Evolutionary conservation across 2,888 invertebrate species (phyloP), one percentile per base, ranked within the genome.

Genomic region (Trisateles emortualis): DNA sequence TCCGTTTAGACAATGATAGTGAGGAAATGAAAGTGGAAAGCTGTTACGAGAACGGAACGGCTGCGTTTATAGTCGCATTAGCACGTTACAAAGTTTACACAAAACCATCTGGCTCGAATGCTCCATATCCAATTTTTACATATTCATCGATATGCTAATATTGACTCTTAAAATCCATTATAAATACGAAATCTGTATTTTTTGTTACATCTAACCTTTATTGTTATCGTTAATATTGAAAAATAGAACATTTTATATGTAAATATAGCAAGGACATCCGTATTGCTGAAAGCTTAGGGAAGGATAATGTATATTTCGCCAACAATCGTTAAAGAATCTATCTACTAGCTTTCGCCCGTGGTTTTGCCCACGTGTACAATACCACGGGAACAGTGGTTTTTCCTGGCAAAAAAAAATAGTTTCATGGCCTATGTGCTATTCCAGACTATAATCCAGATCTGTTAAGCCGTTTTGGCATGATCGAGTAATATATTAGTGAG

Each of bases 1-100:
- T 86, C 81, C 73, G 72, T 80, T 82, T 87, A 90, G 86, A 91
- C 91, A 91, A 92, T 91, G 88, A 87, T 85, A 81, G 79, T 82
- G 84, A 86, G 87, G 86, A 87, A 91, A 88, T 79, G 90, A 91
- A 91, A 92, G 90, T 88, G 84, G 86, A 89, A 88, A 88, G 87
- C 79, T 79, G 78, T 89, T 89, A 86, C 88, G 90, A 84, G 81
- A 81, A 82, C 86, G 81, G 79, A 85, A 81, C 80, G 76, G 50
- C 44, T 68, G 75, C 69, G 71, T 71, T 74, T 76, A 71, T 77
- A 76, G 74, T 74, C 76, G 72, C 74, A 74, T 79, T 78, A 69
- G 60, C 65, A 68, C 72, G 65, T 70, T 57, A 40, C 48, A 60
- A 54, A 51, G 41, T 59, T 24, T 29, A 46, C 16, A 52, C 16